These are phyloP conservation scores for Anadara kagoshimensis DNA, from an alignment of 1,140 invertebrate genomes.

Conservation along the genomic window DNA sequence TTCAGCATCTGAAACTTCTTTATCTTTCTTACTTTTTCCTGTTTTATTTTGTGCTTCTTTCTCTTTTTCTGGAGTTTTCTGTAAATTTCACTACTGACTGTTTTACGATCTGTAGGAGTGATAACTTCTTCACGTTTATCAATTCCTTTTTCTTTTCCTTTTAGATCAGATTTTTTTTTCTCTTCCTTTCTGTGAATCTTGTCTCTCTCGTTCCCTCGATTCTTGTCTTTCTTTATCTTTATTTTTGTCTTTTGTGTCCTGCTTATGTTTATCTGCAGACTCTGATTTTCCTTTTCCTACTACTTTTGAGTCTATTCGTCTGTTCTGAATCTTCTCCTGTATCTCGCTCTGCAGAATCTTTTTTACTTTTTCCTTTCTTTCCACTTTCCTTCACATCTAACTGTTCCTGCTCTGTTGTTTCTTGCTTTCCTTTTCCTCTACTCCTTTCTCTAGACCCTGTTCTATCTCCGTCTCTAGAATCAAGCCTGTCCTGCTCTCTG, in stretches of 20 bases:
- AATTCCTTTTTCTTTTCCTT: conserved; percentile 5
- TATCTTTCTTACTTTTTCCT: conserved; percentile 1
- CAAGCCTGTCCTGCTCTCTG: not conserved
- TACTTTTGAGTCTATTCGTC: not conserved
- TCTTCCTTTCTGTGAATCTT: not conserved
- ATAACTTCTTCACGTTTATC: not conserved
- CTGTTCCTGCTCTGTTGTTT: not conserved
- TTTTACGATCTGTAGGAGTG: not conserved
- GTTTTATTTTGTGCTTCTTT: conserved; percentile 8
- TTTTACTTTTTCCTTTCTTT: not conserved
- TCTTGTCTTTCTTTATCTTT: conserved; percentile 4
- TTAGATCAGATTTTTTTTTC: conserved; percentile 17
- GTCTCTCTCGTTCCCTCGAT: conserved; percentile 3
- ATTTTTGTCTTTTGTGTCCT: not conserved
- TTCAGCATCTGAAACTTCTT: conserved; percentile 17
- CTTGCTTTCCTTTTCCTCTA: not conserved
- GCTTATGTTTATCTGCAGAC: not conserved
- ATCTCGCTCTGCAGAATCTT: not conserved
- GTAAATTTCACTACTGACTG: not conserved
- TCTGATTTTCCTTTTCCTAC: not conserved
- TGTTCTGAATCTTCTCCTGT: not conserved
- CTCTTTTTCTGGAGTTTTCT: not conserved
- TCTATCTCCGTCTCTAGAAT: conserved; percentile 7
- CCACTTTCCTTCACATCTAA: conserved; percentile 12
- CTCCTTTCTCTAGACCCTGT: not conserved